Conservation (phyloP, 2,113 vertebrate species). For the Catharus fuscescens region DNA sequence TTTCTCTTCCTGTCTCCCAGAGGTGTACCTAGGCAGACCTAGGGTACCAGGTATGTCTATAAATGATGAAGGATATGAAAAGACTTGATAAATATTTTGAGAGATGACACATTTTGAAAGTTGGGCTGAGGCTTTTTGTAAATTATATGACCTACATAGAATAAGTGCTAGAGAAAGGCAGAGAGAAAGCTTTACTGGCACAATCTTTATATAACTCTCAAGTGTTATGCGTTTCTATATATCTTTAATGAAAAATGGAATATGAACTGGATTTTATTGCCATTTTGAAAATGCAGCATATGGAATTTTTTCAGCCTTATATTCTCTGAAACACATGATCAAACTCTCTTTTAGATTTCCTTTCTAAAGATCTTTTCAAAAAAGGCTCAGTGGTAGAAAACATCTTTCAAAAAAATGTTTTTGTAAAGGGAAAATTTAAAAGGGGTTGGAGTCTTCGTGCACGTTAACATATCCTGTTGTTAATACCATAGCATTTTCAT, state of each 20-base stretch:
- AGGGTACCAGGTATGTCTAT: not conserved
- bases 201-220: not conserved
- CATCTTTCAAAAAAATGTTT: not conserved
- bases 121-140: not conserved
- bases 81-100: not conserved
- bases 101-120: not conserved
- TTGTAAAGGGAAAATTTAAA: not conserved
- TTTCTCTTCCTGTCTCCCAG: not conserved
- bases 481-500: not conserved
- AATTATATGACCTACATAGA: not conserved
- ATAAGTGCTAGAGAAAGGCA: not conserved
- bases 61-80: not conserved
- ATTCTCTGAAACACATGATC: not conserved
- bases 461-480: not conserved
- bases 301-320: not conserved
- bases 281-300: not conserved
- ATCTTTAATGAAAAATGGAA: not conserved
- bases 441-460: not conserved
- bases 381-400: slow-evolving; percentile 8
- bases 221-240: not conserved
- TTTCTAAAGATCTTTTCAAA: not conserved
- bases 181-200: not conserved
- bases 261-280: slow-evolving; percentile 8
- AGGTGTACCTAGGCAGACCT: not conserved
- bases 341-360: not conserved